phyloP scores from a whole-genome alignment of 2,113 vertebrate species.

The Meles meles region DNA sequence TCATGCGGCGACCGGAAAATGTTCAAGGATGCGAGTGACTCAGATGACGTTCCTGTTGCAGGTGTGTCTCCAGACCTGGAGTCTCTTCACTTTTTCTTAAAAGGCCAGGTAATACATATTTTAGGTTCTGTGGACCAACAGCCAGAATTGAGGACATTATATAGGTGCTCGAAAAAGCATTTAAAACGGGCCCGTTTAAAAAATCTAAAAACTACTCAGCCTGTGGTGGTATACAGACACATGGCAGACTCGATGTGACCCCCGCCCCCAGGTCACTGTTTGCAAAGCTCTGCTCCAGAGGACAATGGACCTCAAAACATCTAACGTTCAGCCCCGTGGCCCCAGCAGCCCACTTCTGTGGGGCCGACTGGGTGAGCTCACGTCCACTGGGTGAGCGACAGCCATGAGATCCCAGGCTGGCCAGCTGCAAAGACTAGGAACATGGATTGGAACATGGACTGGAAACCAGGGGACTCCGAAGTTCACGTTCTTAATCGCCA shows the following conservation, averaged over 20 bases:
- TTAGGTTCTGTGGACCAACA: background rate
- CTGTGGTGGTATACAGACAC: background rate
- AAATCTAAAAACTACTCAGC: background rate
- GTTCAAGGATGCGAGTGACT: background rate
- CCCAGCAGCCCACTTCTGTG: background rate
- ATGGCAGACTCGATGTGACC: background rate
- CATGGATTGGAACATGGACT: too few relatives aligned
- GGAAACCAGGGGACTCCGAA: background rate
- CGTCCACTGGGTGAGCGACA: fast-evolving
- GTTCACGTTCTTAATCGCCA: background rate
- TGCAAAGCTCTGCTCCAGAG: background rate
- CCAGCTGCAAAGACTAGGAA: background rate
- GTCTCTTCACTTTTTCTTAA: background rate
- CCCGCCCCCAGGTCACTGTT: background rate
- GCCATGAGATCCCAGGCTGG: fast-evolving
- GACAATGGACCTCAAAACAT: background rate
- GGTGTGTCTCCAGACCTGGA: background rate
- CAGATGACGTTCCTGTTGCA: background rate
- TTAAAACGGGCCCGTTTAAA: background rate
- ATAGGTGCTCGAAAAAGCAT: background rate
- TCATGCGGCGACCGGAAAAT: background rate
- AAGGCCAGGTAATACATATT: background rate
- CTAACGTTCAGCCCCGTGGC: fast-evolving
- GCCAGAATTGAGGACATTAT: background rate
- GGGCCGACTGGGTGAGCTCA: fast-evolving